Evolutionary conservation across 2,797 vertebrate species (phyloP).

Genomic region (Halcyon leucocephala): DNA sequence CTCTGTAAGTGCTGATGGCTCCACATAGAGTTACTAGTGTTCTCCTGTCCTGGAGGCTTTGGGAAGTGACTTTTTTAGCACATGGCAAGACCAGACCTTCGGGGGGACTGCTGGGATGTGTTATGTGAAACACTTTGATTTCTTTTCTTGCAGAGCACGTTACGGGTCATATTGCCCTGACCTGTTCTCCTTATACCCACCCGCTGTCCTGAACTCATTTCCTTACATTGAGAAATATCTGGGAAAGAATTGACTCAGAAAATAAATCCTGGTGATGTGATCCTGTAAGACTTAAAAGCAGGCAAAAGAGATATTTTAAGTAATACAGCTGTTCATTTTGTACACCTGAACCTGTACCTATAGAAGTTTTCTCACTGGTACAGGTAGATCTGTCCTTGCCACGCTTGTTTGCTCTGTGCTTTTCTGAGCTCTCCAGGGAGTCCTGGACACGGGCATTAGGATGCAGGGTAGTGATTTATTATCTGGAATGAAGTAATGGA

Average conservation of each 20-base stretch:
- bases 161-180: background rate
- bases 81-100: background rate
- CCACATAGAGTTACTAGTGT: background rate
- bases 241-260: background rate
- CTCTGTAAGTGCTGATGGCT: background rate
- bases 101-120: background rate
- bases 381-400: background rate
- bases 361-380: background rate
- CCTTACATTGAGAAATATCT: background rate
- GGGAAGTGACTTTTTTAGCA: background rate
- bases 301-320: background rate
- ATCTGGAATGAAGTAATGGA: background rate
- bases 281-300: background rate
- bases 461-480: background rate
- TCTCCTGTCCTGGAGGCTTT: background rate
- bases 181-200: background rate
- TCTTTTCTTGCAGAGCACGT: background rate
- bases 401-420: background rate
- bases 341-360: background rate
- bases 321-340: background rate
- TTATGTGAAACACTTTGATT: background rate
- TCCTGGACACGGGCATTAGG: background rate
- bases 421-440: background rate
- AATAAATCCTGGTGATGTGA: background rate
- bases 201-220: conserved; percentile 31